Evolutionary conservation across 1,140 invertebrate genomes (phyloP), one percentile per base, ranked within the genome.

Genomic region (Drosophila serrata): DNA sequence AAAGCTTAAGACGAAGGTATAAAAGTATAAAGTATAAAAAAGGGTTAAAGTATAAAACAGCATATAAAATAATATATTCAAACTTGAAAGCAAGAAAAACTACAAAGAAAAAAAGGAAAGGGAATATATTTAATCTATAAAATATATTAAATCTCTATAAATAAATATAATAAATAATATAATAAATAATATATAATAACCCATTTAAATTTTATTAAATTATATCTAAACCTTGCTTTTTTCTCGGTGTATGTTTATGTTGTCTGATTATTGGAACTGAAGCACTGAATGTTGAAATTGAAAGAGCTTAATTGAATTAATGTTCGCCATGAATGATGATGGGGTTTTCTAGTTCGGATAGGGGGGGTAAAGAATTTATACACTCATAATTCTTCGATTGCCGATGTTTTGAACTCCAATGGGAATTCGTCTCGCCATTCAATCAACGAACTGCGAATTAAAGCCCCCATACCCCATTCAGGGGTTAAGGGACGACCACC

Each of bases 241-340:
- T 15, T 1, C 12, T 0, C 29, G 13, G 22, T 33, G 42, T 13
- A 15, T 24, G 19, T 35, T 48, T 37, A 48, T 51, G 40, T 39
- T 27, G 11, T 22, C 12, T 65, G 45, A 68, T 70, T 68, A 56
- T 70, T 56, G 62, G n/a, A 40, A 46, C 40, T 58, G 63, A 65
- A 63, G 49, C 33, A 53, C 49, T 35, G 17, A 35, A 35, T 33
- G 61, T 59, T 65, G 46, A 33, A 46, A 73, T 67, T 62, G 72
- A 80, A 72, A 63, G 63, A 69, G 63, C 72, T 78, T 85, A 81
- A 85, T 85, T 85, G 63, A 85, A 85, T 85, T 85, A 86, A 86
- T 76, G 40, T 46, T 40, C 45, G 39, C 19, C 35, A n/a, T 49
- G 48, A 64, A 42, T n/a, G n/a, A n/a, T n/a, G n/a, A n/a, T 65